A percentile compares a stretch with the other conserved stretches of the same genome.
phyloP scores from a whole-genome alignment of 1,140 invertebrate species.

The Zaprionus gabonicus region DNA sequence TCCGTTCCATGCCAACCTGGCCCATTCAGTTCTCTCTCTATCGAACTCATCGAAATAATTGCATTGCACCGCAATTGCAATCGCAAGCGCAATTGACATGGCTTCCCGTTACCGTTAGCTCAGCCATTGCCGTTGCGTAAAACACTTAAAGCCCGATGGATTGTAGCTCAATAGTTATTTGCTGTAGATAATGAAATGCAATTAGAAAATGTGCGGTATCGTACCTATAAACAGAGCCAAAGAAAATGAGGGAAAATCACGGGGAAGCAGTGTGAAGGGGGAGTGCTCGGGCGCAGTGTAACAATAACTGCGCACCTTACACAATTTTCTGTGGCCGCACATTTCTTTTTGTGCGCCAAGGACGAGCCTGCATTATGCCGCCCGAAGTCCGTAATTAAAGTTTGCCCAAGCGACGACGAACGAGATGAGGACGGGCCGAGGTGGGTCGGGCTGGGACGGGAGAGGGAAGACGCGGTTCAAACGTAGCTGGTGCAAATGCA shows the following conservation, averaged over 20 bases:
- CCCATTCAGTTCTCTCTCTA: conserved; percentile 32
- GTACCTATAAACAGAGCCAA: conserved; percentile 22
- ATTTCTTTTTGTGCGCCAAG: conserved; percentile 22
- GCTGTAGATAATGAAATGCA: conserved; percentile 77
- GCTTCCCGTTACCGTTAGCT: conserved; percentile 3
- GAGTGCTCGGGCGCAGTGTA: conserved; percentile 40
- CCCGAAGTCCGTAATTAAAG: conserved; percentile 73
- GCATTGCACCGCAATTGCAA: conserved; percentile 48
- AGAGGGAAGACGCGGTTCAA: not conserved
- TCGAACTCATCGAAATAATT: conserved; percentile 62
- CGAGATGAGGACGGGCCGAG: conserved; percentile 4
- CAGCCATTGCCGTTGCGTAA: conserved; percentile 9
- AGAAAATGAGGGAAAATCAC: conserved; percentile 20
- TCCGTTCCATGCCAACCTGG: conserved; percentile 1
- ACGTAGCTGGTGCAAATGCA: conserved; percentile 14
- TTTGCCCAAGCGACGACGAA: conserved; percentile 54
- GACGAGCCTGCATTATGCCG: conserved; percentile 59
- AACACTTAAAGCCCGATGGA: conserved; percentile 17
- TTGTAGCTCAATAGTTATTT: conserved; percentile 51
- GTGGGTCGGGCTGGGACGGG: not conserved
- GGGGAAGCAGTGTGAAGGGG: not conserved
- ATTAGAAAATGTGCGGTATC: conserved; percentile 58
- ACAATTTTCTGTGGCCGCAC: conserved; percentile 43
- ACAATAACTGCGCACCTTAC: conserved; percentile 75
- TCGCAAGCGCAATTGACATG: conserved; percentile 33